phyloP scores from a whole-genome alignment of 2,113 vertebrate species.

The Corythoichthys haematopterus region DNA sequence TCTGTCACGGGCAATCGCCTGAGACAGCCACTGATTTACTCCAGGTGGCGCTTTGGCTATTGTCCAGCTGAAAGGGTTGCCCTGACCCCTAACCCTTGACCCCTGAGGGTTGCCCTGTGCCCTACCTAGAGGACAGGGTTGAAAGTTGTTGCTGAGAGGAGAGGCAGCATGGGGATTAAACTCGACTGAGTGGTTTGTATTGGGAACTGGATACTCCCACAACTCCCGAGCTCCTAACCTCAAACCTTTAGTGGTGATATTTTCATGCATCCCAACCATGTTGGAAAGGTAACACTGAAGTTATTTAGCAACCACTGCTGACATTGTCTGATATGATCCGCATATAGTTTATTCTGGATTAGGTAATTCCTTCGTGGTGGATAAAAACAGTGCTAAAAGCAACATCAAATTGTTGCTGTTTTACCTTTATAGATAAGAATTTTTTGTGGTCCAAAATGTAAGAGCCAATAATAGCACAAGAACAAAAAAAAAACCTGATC shows the following conservation, averaged over 20 bases:
- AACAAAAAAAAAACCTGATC: neutral
- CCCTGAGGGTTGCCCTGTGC: constrained; percentile 39
- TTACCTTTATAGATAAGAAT: neutral
- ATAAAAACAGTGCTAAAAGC: neutral
- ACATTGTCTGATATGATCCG: constrained; percentile 4
- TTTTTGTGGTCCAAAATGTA: neutral
- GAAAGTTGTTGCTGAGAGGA: constrained; percentile 53
- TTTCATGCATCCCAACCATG: constrained; percentile 13
- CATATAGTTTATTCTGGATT: constrained; percentile 14
- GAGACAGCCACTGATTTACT: constrained; percentile 66
- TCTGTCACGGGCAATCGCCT: constrained; percentile 64
- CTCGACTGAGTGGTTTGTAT: constrained; percentile 47
- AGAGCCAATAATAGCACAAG: neutral
- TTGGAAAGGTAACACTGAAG: constrained; percentile 4
- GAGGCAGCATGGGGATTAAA: constrained; percentile 56
- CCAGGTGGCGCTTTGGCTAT: constrained; percentile 71
- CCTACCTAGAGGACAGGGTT: constrained; percentile 52
- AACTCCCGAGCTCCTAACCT: constrained; percentile 21
- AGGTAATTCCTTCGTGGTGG: neutral
- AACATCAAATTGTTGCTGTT: neutral
- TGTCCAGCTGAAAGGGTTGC: constrained; percentile 65
- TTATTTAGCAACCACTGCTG: constrained; percentile 3
- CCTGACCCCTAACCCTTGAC: constrained; percentile 62
- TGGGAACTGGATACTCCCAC: constrained; percentile 50
- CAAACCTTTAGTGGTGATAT: constrained; percentile 21